These are phyloP conservation scores for Drosophila gaucha DNA, from an alignment of 2,888 invertebrate species.

Conservation along the genomic window DNA sequence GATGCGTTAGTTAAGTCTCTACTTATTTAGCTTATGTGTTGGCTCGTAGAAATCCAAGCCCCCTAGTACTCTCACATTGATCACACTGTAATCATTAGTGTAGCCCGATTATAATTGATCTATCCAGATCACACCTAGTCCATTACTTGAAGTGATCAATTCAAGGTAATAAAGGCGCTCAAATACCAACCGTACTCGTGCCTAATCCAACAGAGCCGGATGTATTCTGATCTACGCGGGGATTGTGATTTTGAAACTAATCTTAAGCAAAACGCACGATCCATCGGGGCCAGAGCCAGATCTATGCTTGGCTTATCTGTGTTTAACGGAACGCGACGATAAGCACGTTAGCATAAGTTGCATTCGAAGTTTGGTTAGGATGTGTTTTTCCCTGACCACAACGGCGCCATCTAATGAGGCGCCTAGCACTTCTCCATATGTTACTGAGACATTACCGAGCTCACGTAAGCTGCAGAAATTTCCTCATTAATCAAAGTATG, in stretches of 20 bases:
- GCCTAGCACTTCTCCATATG: conserved; percentile 46
- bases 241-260: conserved; percentile 48
- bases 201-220: conserved; percentile 49
- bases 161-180: conserved; percentile 17
- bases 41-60: conserved; percentile 24
- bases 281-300: conserved; percentile 8
- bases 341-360: conserved; percentile 29
- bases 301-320: conserved; percentile 40
- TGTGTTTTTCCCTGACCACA: conserved; percentile 53
- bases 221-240: conserved; percentile 43
- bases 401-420: conserved; percentile 56
- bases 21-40: background rate
- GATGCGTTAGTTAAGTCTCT: background rate
- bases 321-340: conserved; percentile 16
- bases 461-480: conserved; percentile 39
- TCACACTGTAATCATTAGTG: conserved; percentile 22
- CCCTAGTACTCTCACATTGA: conserved; percentile 17
- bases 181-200: conserved; percentile 1
- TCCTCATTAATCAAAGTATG: conserved; percentile 67
- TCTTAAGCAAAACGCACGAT: conserved; percentile 35
- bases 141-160: conserved; percentile 48
- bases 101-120: conserved; percentile 27
- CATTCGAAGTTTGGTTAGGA: conserved; percentile 48
- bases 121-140: conserved; percentile 66
- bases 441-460: background rate